Conservation (phyloP, 2,888 invertebrate species). For the Ellobium chinense region DNA sequence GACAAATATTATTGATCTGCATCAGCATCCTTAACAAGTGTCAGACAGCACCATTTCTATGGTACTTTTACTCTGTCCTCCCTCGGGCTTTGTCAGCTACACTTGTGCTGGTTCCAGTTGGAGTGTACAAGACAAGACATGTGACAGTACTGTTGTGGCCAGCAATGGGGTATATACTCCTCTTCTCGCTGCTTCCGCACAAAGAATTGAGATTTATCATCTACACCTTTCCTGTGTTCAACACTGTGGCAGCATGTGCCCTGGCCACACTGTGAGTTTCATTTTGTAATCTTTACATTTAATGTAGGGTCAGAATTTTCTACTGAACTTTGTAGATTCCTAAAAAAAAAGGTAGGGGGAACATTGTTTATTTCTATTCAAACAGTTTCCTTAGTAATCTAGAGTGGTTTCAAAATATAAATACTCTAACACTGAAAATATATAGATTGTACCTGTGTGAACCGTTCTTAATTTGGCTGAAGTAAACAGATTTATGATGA, state of each 20-base stretch:
- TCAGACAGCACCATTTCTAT: slow-evolving; percentile 87
- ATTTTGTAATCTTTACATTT: no score
- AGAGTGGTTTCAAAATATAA: no score
- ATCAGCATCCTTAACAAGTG: slow-evolving; percentile 56
- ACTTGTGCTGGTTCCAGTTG: slow-evolving; percentile 83
- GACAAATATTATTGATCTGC: no score
- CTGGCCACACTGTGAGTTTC: slow-evolving; percentile 92
- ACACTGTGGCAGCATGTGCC: slow-evolving; percentile 93
- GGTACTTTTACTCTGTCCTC: slow-evolving; percentile 99
- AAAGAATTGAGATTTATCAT: slow-evolving; percentile 98
- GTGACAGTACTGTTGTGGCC: slow-evolving; percentile 81
- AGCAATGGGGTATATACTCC: slow-evolving; percentile 85
- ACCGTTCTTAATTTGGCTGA: no score
- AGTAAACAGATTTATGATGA: no score
- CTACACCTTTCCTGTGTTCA: slow-evolving; percentile 96
- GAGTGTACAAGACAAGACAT: slow-evolving; percentile 83
- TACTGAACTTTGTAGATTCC: background rate
- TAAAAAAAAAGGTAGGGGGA: background rate
- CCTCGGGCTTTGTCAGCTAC: slow-evolving; percentile 94
- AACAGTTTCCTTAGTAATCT: no score
- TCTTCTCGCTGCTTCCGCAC: slow-evolving; percentile 98
- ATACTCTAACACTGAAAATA: no score
- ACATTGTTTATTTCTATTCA: no score
- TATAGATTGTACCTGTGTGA: no score
- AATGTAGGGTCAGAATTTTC: no score